Conservation (phyloP, 2,797 vertebrate genomes). For the Alcedo quadribrachys region DNA sequence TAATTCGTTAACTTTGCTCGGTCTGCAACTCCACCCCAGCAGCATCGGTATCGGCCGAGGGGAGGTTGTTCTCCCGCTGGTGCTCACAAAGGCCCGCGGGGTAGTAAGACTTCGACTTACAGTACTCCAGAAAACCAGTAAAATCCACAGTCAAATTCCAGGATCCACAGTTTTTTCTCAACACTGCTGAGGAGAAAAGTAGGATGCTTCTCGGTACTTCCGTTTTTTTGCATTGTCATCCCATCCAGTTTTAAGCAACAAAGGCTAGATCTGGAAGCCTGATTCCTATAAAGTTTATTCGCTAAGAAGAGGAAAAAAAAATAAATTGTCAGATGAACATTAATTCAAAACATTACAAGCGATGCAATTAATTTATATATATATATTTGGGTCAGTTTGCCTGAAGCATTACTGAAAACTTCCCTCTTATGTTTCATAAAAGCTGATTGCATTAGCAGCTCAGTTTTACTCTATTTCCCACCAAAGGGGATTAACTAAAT, state of each 20-base stretch:
- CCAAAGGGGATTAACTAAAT: neutral
- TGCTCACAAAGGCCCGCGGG: neutral
- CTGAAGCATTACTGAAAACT: conserved; percentile 28
- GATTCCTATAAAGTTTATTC: conserved; percentile 45
- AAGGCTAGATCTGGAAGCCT: neutral
- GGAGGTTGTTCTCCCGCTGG: neutral
- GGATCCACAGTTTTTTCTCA: conserved; percentile 27
- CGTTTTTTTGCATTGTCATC: conserved; percentile 20
- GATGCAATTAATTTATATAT: neutral
- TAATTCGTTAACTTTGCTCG: neutral
- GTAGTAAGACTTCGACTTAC: neutral
- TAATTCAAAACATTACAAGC: conserved; percentile 10
- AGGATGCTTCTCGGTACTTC: conserved; percentile 2
- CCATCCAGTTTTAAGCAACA: conserved; percentile 43
- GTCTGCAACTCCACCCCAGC: neutral
- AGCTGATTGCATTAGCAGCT: neutral
- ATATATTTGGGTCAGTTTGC: neutral
- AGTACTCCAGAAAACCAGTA: conserved; percentile 26
- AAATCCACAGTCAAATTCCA: conserved; percentile 41
- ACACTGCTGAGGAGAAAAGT: conserved; percentile 35
- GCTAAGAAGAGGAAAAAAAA: neutral
- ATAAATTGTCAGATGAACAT: neutral
- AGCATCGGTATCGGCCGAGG: neutral
- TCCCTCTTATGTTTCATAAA: neutral
- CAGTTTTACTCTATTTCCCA: neutral